Conservation (phyloP, 2,888 invertebrate genomes). For the Sthenelais limicola region DNA sequence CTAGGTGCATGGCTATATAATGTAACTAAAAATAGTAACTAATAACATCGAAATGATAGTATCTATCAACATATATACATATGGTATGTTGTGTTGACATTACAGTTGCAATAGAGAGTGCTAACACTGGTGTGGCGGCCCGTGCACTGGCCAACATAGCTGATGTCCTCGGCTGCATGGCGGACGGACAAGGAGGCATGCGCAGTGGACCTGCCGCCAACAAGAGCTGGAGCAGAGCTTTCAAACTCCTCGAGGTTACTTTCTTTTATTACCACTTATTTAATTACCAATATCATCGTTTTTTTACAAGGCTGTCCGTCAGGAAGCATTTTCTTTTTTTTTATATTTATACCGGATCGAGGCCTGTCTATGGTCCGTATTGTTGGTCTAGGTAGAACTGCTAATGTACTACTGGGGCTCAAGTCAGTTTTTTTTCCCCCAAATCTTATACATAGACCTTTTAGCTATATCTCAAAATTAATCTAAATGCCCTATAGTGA, state of each 20-base stretch:
- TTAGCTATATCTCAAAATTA: no score
- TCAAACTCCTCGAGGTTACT: conserved; percentile 70
- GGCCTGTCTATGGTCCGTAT: no score
- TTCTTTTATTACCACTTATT: background rate
- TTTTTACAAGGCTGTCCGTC: background rate
- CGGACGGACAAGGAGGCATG: conserved; percentile 73
- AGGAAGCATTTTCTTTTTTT: background rate
- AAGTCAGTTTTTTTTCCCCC: no score
- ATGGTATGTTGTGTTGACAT: no score
- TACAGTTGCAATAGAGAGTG: conserved; percentile 59
- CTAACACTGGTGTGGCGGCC: conserved; percentile 67
- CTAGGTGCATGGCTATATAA: no score
- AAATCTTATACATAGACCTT: no score
- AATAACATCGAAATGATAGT: no score
- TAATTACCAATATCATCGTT: background rate
- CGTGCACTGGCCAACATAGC: conserved; percentile 73
- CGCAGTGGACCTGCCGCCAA: conserved; percentile 75
- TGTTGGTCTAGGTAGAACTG: no score
- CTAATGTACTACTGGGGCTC: no score
- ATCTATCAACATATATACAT: no score
- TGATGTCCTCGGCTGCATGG: conserved; percentile 73
- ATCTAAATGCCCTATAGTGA: no score
- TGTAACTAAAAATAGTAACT: no score
- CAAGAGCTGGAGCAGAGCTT: conserved; percentile 71
- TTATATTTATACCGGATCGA: background rate